phyloP scores from a whole-genome alignment of 2,888 invertebrate species.

The Amphipoea oculea region DNA sequence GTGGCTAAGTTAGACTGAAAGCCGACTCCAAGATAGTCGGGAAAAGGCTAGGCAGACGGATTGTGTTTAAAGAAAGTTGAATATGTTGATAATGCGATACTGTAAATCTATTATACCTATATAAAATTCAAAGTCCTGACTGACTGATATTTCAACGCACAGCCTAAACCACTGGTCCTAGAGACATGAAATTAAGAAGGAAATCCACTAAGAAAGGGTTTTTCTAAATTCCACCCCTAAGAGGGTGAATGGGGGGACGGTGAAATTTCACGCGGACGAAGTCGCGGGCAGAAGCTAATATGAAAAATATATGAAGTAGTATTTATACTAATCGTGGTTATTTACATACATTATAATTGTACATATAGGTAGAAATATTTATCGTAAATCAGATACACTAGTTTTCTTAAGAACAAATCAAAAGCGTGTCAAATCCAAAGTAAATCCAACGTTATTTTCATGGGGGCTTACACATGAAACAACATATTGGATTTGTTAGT shows the following conservation, averaged over 20 bases:
- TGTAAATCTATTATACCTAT: background rate
- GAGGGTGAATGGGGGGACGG: too few species aligned
- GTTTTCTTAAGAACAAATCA: background rate
- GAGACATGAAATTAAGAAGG: too few species aligned
- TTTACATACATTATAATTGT: background rate
- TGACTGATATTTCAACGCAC: too few species aligned
- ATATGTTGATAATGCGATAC: background rate
- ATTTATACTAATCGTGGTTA: background rate
- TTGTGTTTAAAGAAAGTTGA: background rate
- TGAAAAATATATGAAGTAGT: background rate
- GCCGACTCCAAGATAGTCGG: background rate
- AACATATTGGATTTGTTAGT: conserved; percentile 9
- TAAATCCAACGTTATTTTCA: background rate
- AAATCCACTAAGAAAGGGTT: too few species aligned
- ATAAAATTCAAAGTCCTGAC: too few species aligned
- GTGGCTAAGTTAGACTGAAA: background rate
- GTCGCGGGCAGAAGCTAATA: too few species aligned
- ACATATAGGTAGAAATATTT: background rate
- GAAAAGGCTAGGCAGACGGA: background rate
- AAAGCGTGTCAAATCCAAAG: background rate
- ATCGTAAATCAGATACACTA: background rate
- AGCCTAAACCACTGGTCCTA: too few species aligned
- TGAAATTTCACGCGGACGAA: too few species aligned
- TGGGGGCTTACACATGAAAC: background rate
- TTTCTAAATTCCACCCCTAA: too few species aligned